Evolutionary conservation across 2,888 invertebrate genomes (phyloP).

Genomic region (Drosophila neotestacea): DNA sequence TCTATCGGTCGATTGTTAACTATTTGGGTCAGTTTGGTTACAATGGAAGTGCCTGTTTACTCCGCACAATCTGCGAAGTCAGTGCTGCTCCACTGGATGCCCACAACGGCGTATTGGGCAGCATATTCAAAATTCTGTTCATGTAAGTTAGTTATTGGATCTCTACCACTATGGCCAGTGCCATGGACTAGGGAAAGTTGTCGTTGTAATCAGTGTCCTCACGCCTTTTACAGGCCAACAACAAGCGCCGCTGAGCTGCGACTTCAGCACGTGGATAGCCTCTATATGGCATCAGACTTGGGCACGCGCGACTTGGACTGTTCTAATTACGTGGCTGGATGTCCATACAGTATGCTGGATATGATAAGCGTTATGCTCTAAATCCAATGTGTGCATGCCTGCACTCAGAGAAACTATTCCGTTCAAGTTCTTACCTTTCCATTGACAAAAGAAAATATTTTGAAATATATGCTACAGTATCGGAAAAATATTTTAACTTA

Average conservation of each 20-base stretch:
- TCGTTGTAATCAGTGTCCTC: constrained; percentile 49
- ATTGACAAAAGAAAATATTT: too few species aligned
- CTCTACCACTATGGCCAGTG: not conserved
- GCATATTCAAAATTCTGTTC: constrained; percentile 88
- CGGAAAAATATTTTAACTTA: too few species aligned
- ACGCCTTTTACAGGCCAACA: constrained; percentile 72
- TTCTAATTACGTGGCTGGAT: constrained; percentile 70
- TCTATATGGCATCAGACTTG: constrained; percentile 70
- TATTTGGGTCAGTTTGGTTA: constrained; percentile 80
- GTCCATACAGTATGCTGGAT: constrained; percentile 78
- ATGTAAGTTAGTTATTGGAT: constrained; percentile 86
- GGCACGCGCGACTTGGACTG: constrained; percentile 63
- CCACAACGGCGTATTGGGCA: constrained; percentile 89
- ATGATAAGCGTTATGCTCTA: constrained; percentile 75
- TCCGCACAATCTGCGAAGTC: constrained; percentile 89
- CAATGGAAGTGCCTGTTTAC: constrained; percentile 87
- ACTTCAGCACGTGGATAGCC: constrained; percentile 60
- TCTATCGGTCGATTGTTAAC: constrained; percentile 77
- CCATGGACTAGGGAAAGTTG: constrained; percentile 10
- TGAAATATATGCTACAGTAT: too few species aligned
- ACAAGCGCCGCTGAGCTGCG: constrained; percentile 72
- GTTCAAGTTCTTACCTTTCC: too few species aligned
- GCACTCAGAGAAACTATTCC: constrained; percentile 7
- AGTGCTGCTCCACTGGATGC: constrained; percentile 83
- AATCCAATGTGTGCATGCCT: constrained; percentile 34